phyloP scores from a whole-genome alignment of 2,888 invertebrate species.

The Vesta saturnalis region DNA sequence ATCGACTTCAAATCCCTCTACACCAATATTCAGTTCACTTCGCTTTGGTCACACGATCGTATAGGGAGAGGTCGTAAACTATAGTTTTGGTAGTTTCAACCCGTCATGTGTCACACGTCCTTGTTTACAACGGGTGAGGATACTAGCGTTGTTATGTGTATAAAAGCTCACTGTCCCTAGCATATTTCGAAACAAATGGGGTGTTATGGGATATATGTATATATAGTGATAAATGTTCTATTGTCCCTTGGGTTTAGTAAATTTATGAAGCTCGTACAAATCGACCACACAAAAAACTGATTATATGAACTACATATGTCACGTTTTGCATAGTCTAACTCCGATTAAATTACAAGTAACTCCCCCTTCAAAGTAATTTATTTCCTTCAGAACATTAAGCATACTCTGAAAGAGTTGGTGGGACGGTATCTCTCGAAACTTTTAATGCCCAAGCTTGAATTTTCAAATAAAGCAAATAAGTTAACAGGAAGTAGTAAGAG shows the following conservation, averaged over 20 bases:
- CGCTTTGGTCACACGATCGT: constrained; percentile 32
- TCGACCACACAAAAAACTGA: constrained; percentile 25
- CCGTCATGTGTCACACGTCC: constrained; percentile 27
- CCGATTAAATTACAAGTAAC: constrained; percentile 32
- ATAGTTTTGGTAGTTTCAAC: constrained; percentile 18
- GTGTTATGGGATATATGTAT: constrained; percentile 32
- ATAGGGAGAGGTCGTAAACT: constrained; percentile 31
- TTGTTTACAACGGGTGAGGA: constrained; percentile 24
- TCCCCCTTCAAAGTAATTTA: constrained; percentile 27
- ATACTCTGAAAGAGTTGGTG: not conserved
- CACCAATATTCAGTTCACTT: constrained; percentile 44
- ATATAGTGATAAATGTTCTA: constrained; percentile 28
- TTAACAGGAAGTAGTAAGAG: not conserved
- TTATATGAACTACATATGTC: constrained; percentile 36
- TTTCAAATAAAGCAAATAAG: constrained; percentile 16
- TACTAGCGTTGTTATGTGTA: no score
- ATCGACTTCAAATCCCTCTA: constrained; percentile 49
- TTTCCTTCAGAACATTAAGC: constrained; percentile 23
- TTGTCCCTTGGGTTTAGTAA: constrained; percentile 24
- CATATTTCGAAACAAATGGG: constrained; percentile 27
- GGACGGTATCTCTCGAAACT: constrained; percentile 12
- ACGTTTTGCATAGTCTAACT: constrained; percentile 24
- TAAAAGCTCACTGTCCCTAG: constrained; percentile 3
- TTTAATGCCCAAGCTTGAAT: constrained; percentile 14
- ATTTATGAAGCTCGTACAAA: constrained; percentile 29